These are phyloP conservation scores for Phodopus roborovskii DNA, from an alignment of 2,113 vertebrate species.

Conservation along the genomic window DNA sequence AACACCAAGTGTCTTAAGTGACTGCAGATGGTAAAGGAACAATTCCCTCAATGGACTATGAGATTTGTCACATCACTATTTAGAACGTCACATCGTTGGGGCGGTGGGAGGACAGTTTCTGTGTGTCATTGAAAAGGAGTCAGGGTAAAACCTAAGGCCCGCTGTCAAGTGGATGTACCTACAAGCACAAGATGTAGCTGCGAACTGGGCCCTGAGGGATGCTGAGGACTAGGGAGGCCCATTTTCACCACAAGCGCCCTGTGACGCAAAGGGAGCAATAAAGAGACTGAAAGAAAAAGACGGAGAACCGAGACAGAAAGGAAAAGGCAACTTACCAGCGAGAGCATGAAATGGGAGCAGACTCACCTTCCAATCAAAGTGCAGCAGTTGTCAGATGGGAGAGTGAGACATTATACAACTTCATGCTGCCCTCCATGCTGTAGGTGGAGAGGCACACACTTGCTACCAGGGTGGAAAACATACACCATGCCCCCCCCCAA, in stretches of 20 bases:
- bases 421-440: no score
- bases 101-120: fast-evolving
- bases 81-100: fast-evolving
- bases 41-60: fast-evolving
- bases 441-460: not conserved
- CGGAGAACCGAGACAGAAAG: not conserved
- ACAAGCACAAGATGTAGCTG: not conserved
- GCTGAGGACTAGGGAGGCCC: not conserved
- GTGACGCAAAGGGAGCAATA: not conserved
- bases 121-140: not conserved
- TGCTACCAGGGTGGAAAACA: not conserved
- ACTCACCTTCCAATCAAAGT: not conserved
- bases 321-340: not conserved
- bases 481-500: not conserved
- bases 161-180: fast-evolving
- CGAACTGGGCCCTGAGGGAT: not conserved
- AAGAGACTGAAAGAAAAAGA: not conserved
- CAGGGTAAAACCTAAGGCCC: not conserved
- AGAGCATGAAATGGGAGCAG: not conserved
- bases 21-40: not conserved
- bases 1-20: not conserved
- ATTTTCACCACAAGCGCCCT: not conserved
- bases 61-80: not conserved
- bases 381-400: not conserved
- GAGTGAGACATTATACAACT: not conserved